Conservation (phyloP, 2,888 invertebrate genomes). For the Cepaea hortensis region DNA sequence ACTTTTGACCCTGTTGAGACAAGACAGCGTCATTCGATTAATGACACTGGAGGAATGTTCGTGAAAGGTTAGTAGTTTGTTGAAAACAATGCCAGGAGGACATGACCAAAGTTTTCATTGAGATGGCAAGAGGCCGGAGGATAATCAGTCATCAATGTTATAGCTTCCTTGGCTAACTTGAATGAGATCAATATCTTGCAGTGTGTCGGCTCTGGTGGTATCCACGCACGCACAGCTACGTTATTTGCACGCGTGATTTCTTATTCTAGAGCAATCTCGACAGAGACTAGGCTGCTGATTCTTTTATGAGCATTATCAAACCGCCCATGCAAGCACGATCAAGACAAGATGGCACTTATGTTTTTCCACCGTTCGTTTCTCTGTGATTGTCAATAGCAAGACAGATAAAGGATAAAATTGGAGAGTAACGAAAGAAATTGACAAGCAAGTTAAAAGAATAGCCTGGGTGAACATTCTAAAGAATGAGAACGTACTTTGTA, state of each 20-base stretch:
- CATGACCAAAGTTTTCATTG: background rate
- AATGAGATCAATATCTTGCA: slow-evolving; percentile 37
- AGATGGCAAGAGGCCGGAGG: background rate
- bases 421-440: background rate
- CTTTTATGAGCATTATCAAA: slow-evolving; percentile 39
- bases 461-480: background rate
- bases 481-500: no score
- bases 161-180: background rate
- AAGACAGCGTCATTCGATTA: no score
- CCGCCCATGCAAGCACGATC: slow-evolving; percentile 20
- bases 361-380: background rate
- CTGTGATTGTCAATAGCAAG: background rate
- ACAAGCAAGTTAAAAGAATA: background rate
- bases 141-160: background rate
- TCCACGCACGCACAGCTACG: slow-evolving; percentile 32
- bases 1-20: no score
- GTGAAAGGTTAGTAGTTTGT: background rate
- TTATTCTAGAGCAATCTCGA: background rate
- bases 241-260: slow-evolving; percentile 39
- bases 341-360: slow-evolving; percentile 5
- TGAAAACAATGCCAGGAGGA: background rate
- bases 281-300: slow-evolving; percentile 21
- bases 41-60: no score
- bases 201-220: slow-evolving; percentile 2
- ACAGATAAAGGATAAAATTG: background rate